Evolutionary conservation across 2,888 invertebrate species (phyloP).

Genomic region (Chironomus riparius): DNA sequence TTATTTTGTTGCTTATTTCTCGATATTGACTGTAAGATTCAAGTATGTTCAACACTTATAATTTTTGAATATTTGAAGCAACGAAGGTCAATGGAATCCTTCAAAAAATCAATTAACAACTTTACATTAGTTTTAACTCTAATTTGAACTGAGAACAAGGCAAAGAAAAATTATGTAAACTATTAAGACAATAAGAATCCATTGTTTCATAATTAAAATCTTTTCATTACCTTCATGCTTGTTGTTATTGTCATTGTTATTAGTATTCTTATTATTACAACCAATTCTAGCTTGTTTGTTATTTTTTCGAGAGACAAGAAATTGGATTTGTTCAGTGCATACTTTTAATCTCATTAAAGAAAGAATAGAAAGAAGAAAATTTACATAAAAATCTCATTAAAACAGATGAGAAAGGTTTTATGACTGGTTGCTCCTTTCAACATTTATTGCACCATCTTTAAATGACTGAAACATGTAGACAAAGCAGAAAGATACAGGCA

Average conservation of each 20-base stretch:
- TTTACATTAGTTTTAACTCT: no score
- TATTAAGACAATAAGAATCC: background rate
- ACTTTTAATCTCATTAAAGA: constrained; percentile 2
- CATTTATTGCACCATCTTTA: background rate
- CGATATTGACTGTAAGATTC: background rate
- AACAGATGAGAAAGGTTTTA: background rate
- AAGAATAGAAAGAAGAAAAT: background rate
- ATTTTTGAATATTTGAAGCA: no score
- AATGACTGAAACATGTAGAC: background rate
- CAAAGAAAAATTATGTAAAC: background rate
- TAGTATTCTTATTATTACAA: background rate
- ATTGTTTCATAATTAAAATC: background rate
- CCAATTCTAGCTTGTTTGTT: no score
- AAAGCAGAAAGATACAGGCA: background rate
- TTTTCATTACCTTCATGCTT: background rate
- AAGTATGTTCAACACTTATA: no score
- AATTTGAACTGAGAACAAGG: background rate
- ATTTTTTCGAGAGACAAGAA: background rate
- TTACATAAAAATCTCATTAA: constrained; percentile 20
- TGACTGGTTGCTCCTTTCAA: no score
- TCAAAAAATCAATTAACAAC: no score
- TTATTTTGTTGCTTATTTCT: background rate
- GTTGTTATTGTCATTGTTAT: background rate
- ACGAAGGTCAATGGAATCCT: no score
- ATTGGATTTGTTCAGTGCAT: background rate